These are phyloP conservation scores for Drosophila pseudoobscura DNA, from an alignment of 1,140 invertebrate species.

Conservation along the genomic window DNA sequence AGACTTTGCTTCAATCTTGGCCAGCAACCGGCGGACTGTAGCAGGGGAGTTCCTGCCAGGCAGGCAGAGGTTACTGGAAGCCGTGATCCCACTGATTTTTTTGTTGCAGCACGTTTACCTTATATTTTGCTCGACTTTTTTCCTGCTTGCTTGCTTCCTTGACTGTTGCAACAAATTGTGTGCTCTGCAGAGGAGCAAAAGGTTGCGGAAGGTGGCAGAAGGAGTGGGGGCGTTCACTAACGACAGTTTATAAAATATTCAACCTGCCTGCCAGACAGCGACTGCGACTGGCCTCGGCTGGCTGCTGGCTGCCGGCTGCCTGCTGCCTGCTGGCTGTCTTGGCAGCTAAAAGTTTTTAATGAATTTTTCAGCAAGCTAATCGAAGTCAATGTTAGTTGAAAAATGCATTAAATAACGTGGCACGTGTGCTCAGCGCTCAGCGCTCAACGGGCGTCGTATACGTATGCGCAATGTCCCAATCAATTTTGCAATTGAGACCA, in stretches of 20 bases:
- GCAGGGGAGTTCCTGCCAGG: conserved; percentile 1
- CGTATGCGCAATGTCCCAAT: conserved; percentile 53
- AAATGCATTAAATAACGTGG: conserved; percentile 69
- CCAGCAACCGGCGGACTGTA: conserved; percentile 32
- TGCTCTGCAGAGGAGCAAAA: conserved; percentile 30
- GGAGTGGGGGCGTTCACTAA: conserved; percentile 45
- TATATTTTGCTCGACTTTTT: conserved; percentile 30
- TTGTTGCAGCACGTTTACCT: conserved; percentile 53
- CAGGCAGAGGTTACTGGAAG: conserved; percentile 1
- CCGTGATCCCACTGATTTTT: conserved; percentile 7
- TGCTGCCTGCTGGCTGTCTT: conserved; percentile 43
- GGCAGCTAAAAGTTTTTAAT: conserved; percentile 79
- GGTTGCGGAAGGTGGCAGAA: background rate
- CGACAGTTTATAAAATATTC: conserved; percentile 81
- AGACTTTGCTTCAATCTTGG: conserved; percentile 52
- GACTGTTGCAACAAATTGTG: conserved; percentile 68
- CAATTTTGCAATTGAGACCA: background rate
- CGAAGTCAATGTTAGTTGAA: conserved; percentile 75
- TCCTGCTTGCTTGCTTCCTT: conserved; percentile 26
- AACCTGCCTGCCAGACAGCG: conserved; percentile 40
- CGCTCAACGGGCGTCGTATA: background rate
- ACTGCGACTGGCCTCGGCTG: conserved; percentile 2
- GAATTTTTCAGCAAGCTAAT: conserved; percentile 79
- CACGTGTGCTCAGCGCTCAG: conserved; percentile 22
- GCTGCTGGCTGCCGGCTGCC: conserved; percentile 30